These are phyloP conservation scores for Oeneis ivallda DNA, from an alignment of 2,888 invertebrate species.

Conservation along the genomic window DNA sequence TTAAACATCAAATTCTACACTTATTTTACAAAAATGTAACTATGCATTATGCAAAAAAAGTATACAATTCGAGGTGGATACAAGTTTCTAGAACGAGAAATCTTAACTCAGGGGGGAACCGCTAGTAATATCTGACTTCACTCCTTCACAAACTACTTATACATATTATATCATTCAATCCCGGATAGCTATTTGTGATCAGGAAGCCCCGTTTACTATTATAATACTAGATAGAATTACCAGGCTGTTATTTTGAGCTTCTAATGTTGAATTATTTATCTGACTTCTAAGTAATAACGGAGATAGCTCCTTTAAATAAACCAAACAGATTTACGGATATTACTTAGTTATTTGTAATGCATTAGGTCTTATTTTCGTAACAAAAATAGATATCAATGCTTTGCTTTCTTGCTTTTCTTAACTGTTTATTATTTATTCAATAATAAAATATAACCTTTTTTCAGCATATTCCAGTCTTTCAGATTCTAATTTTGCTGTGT, in stretches of 20 bases:
- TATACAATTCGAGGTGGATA: too few species aligned
- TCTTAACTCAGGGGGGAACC: too few species aligned
- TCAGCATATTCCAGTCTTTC: too few species aligned
- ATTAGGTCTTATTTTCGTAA: background rate
- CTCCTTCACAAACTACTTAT: slow-evolving; percentile 54
- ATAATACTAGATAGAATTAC: slow-evolving; percentile 37
- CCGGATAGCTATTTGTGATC: slow-evolving; percentile 58
- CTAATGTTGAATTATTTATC: slow-evolving; percentile 28
- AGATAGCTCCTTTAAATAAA: slow-evolving; percentile 24
- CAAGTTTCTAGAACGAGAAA: too few species aligned
- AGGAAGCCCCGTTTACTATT: slow-evolving; percentile 52
- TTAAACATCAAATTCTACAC: too few species aligned
- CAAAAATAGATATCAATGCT: background rate
- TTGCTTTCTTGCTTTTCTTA: too few species aligned
- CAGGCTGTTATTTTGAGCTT: slow-evolving; percentile 27
- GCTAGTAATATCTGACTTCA: background rate
- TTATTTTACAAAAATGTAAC: too few species aligned
- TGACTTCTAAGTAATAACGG: slow-evolving; percentile 27
- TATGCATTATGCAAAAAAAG: too few species aligned
- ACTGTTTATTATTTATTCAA: too few species aligned
- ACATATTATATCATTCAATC: slow-evolving; percentile 58
- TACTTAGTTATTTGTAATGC: slow-evolving; percentile 6
- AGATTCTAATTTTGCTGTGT: background rate
- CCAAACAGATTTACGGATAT: slow-evolving; percentile 7
- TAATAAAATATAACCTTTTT: too few species aligned